A percentile compares a stretch with the other conserved stretches of the same genome.
Conservation (phyloP, 2,797 vertebrate genomes). For the Sardinella longiceps region DNA sequence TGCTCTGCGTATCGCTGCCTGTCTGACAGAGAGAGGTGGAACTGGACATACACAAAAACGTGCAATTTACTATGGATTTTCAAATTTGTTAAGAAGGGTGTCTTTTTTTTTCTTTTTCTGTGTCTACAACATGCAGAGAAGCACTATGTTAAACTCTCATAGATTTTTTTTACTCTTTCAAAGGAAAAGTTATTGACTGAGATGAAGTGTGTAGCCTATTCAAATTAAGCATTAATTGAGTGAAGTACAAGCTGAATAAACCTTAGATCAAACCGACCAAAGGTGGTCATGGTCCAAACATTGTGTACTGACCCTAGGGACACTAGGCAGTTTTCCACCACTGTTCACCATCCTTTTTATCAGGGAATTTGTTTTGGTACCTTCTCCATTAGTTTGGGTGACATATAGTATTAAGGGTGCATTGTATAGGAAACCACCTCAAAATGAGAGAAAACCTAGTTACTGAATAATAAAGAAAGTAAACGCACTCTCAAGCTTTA, state of each 20-base stretch:
- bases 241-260: background rate
- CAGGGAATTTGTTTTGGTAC: no score
- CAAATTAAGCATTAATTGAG: background rate
- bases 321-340: no score
- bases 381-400: no score
- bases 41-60: slow-evolving; percentile 32
- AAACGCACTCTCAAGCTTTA: no score
- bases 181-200: background rate
- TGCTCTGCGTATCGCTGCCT: slow-evolving; percentile 75
- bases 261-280: background rate
- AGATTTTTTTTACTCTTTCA: background rate
- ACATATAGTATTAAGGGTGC: no score
- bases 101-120: no score
- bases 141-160: background rate
- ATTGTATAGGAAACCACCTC: no score
- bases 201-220: background rate
- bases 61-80: background rate
- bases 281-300: no score
- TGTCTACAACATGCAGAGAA: background rate
- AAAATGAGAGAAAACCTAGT: no score
- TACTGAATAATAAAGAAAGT: no score
- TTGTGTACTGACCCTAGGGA: no score
- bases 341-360: no score
- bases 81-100: background rate
- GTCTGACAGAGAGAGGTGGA: slow-evolving; percentile 74